phyloP scores from a whole-genome alignment of 2,113 vertebrate species.

The Lepisosteus osseus region DNA sequence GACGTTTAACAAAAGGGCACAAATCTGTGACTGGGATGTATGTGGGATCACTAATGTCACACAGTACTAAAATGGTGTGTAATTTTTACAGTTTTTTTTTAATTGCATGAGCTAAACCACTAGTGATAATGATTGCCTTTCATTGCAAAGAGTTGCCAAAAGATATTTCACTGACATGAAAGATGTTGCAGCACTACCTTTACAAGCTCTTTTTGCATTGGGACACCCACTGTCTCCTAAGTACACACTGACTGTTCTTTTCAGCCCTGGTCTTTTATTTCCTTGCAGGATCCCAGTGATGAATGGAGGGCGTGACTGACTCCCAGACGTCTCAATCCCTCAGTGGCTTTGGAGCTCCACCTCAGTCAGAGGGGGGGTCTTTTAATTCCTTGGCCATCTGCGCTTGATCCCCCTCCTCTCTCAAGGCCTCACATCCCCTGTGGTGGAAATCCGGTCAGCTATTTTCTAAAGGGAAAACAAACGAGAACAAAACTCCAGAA shows the following conservation, averaged over 20 bases:
- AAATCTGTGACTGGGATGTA: too few species aligned
- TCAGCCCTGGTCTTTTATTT: conserved; percentile 45
- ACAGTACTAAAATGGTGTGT: too few species aligned
- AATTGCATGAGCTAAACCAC: conserved; percentile 28
- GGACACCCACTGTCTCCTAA: conserved; percentile 26
- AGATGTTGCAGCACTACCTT: conserved; percentile 49
- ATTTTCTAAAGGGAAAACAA: background rate
- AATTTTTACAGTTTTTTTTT: too few species aligned
- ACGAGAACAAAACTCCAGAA: too few species aligned
- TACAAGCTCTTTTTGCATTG: conserved; percentile 35
- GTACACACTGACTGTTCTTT: conserved; percentile 35
- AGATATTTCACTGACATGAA: conserved; percentile 47
- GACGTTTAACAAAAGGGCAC: too few species aligned
- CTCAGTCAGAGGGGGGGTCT: conserved; percentile 30
- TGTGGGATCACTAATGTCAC: too few species aligned
- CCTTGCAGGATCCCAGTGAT: conserved; percentile 52
- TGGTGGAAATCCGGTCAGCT: background rate
- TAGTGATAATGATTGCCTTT: conserved; percentile 27
- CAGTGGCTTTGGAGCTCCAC: conserved; percentile 19
- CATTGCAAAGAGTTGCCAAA: conserved; percentile 22
- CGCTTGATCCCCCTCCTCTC: background rate
- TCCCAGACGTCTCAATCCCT: conserved; percentile 39
- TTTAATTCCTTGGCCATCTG: conserved; percentile 31
- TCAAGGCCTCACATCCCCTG: background rate
- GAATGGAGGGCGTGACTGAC: conserved; percentile 46